A percentile compares a stretch with the other conserved stretches of the same genome.
Conservation (phyloP, 2,888 invertebrate genomes). For the Lithophane semibrunnea region DNA sequence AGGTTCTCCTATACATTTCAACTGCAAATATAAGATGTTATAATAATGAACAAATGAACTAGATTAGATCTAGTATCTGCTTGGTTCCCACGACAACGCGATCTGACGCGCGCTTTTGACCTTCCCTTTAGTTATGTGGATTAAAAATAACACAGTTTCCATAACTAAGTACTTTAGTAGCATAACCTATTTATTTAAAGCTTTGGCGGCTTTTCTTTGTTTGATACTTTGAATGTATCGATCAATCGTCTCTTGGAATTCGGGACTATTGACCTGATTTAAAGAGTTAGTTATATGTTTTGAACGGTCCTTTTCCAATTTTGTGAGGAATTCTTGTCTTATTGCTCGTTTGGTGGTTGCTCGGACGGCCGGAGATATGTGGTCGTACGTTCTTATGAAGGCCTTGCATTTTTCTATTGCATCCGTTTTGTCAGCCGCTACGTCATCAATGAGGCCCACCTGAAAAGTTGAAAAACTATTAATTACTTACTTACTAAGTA, state of each 20-base stretch:
- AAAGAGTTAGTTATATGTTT: constrained; percentile 91
- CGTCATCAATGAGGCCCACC: constrained; percentile 93
- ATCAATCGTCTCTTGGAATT: constrained; percentile 92
- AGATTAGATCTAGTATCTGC: background rate
- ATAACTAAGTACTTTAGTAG: background rate
- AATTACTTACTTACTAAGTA: background rate
- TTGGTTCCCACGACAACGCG: background rate
- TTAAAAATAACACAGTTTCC: background rate
- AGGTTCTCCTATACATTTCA: too few species aligned
- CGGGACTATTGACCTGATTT: constrained; percentile 88
- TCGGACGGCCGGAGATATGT: constrained; percentile 90
- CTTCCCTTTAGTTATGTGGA: background rate
- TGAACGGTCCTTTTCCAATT: constrained; percentile 89
- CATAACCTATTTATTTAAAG: constrained; percentile 62
- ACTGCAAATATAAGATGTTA: too few species aligned
- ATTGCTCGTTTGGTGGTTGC: constrained; percentile 87
- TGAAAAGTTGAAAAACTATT: constrained; percentile 54
- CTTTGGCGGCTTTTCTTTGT: constrained; percentile 78
- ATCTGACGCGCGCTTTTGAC: background rate
- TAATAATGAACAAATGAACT: background rate
- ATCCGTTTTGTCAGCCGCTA: constrained; percentile 91
- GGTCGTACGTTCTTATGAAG: constrained; percentile 91
- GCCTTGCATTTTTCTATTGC: constrained; percentile 91
- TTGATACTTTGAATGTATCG: constrained; percentile 92
- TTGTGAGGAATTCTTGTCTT: constrained; percentile 82